phyloP scores from a whole-genome alignment of 1,140 invertebrate species.

The Trialeurodes vaporariorum region DNA sequence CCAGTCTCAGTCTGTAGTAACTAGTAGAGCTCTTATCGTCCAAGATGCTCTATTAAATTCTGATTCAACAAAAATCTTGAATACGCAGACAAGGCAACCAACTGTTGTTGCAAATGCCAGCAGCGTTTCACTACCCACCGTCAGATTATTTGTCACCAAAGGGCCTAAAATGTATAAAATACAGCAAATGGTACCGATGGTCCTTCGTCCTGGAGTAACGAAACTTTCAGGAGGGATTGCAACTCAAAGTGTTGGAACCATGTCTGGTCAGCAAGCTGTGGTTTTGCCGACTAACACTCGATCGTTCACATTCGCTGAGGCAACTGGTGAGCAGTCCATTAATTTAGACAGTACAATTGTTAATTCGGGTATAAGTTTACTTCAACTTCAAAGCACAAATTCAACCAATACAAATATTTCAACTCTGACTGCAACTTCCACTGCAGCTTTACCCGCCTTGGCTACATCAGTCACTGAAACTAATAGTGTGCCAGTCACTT shows the following conservation, averaged over 20 bases:
- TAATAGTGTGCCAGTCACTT: background rate
- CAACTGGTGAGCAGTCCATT: conserved; percentile 18
- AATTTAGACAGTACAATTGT: conserved; percentile 23
- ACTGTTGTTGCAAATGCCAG: conserved; percentile 23
- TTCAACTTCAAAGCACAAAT: background rate
- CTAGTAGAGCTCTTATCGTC: conserved; percentile 37
- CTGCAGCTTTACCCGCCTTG: background rate
- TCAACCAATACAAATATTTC: background rate
- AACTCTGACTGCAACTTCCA: background rate
- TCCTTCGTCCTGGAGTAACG: conserved; percentile 19
- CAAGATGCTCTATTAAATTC: conserved; percentile 33
- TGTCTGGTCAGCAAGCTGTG: conserved; percentile 23
- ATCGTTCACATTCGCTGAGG: conserved; percentile 19
- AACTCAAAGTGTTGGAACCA: conserved; percentile 20
- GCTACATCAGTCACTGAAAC: background rate
- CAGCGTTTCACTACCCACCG: conserved; percentile 23
- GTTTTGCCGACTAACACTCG: conserved; percentile 23
- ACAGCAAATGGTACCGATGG: conserved; percentile 26
- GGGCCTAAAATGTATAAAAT: conserved; percentile 27
- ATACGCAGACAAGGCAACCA: conserved; percentile 19
- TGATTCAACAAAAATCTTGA: conserved; percentile 21
- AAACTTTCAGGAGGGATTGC: conserved; percentile 22
- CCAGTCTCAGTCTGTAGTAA: background rate
- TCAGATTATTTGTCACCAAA: conserved; percentile 26
- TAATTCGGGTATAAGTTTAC: background rate